These are phyloP conservation scores for Ctena decussata DNA, from an alignment of 2,888 invertebrate genomes.

Conservation along the genomic window DNA sequence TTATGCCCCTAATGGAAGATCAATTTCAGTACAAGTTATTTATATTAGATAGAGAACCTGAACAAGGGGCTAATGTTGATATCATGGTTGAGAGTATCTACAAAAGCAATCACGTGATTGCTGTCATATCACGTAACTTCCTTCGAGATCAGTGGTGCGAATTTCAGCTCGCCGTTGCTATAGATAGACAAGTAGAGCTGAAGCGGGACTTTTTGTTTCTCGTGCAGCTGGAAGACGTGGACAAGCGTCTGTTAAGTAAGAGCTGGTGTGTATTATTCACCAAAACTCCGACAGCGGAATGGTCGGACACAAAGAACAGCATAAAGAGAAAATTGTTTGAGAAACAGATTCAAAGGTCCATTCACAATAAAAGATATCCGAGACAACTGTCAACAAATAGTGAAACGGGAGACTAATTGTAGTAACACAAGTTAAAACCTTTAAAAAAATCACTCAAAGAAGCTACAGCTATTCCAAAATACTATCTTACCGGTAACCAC, in stretches of 20 bases:
- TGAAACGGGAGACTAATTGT: no score
- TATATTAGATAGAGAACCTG: conserved; percentile 36
- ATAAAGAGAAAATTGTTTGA: conserved; percentile 35
- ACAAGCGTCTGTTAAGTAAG: conserved; percentile 28
- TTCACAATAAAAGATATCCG: no score
- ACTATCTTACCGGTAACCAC: no score
- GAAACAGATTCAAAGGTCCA: neutral
- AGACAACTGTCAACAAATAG: no score
- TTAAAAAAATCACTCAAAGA: no score
- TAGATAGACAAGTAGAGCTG: conserved; percentile 19
- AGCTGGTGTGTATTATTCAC: conserved; percentile 52
- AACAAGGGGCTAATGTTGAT: conserved; percentile 5
- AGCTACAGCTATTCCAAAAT: no score
- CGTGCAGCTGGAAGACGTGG: conserved; percentile 34
- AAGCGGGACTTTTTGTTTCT: conserved; percentile 7
- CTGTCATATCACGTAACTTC: conserved; percentile 34
- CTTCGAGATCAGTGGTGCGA: conserved; percentile 34
- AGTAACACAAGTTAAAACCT: no score
- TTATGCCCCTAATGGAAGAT: conserved; percentile 25
- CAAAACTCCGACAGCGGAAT: conserved; percentile 29
- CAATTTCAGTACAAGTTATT: conserved; percentile 26
- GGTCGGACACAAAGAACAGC: conserved; percentile 24
- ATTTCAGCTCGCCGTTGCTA: conserved; percentile 42
- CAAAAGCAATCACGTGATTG: conserved; percentile 25
- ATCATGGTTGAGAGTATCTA: conserved; percentile 38